These are phyloP conservation scores for Aplochiton taeniatus DNA, from an alignment of 2,797 vertebrate species.

Conservation along the genomic window DNA sequence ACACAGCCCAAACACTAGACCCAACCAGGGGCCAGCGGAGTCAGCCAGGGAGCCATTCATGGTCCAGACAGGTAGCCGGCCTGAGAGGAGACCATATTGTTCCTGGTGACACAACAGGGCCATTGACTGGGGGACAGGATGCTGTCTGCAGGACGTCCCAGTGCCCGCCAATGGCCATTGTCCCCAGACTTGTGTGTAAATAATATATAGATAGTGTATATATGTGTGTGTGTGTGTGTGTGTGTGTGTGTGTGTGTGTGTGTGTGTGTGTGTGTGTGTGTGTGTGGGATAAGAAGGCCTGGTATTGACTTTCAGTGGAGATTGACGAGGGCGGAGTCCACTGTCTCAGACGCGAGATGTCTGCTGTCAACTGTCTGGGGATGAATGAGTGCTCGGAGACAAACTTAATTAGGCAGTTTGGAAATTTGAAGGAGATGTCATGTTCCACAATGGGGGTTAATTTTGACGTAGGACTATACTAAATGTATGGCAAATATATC, in stretches of 20 bases:
- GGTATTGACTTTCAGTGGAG: constrained; percentile 65
- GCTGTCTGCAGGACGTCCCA: constrained; percentile 73
- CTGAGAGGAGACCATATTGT: constrained; percentile 71
- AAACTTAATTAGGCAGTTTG: constrained; percentile 66
- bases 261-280: constrained; percentile 9
- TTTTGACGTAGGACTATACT: constrained; percentile 53
- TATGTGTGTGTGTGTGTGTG: constrained; percentile 34
- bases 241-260: constrained; percentile 45
- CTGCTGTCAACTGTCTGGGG: constrained; percentile 51
- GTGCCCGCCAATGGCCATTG: too few species aligned
- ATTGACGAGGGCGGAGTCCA: constrained; percentile 60
- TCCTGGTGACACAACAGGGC: constrained; percentile 73
- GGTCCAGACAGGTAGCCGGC: constrained; percentile 75
- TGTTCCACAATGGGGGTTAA: constrained; percentile 44
- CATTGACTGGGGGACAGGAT: constrained; percentile 76
- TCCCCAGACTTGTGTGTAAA: constrained; percentile 61
- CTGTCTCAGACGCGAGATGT: constrained; percentile 26
- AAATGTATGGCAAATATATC: constrained; percentile 58
- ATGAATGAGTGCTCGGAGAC: constrained; percentile 61
- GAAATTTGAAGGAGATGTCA: constrained; percentile 63
- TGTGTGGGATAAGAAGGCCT: neutral
- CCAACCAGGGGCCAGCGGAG: constrained; percentile 50
- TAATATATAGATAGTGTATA: constrained; percentile 38
- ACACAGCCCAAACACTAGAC: constrained; percentile 2
- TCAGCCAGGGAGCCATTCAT: constrained; percentile 69